Evolutionary conservation across 2,113 vertebrate genomes (phyloP).

Genomic region (Zosterops lateralis): DNA sequence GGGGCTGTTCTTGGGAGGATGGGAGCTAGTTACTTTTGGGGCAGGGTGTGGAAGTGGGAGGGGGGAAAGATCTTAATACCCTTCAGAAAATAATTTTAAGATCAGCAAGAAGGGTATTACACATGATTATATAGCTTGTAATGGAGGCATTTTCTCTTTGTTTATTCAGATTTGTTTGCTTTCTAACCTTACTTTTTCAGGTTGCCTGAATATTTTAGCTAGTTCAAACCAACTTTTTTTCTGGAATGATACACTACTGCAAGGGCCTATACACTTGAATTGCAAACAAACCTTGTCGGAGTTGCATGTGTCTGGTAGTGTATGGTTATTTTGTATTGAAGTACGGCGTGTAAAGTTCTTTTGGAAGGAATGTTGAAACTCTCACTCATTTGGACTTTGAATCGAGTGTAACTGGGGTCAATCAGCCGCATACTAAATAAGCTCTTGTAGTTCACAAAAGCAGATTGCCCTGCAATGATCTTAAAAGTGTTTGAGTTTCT

Average conservation of each 20-base stretch:
- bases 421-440: not conserved
- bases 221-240: not conserved
- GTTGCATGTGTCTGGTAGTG: not conserved
- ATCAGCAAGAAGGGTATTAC: not conserved
- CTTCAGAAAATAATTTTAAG: not conserved
- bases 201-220: not conserved
- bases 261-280: not conserved
- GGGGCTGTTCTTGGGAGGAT: constrained; percentile 48
- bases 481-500: not conserved
- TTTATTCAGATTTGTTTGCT: not conserved
- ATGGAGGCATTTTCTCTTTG: not conserved
- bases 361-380: not conserved
- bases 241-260: not conserved
- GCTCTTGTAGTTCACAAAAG: not conserved
- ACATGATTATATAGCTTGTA: not conserved
- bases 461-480: not conserved
- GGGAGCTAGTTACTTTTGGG: constrained; percentile 55
- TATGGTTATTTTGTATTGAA: not conserved
- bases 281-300: not conserved
- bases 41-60: constrained; percentile 46
- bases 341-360: not conserved
- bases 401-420: not conserved
- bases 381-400: not conserved
- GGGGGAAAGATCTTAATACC: not conserved
- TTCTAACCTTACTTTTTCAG: constrained; percentile 3